These are phyloP conservation scores for Xylocopa sonorina DNA, from an alignment of 1,140 invertebrate species.

Conservation along the genomic window DNA sequence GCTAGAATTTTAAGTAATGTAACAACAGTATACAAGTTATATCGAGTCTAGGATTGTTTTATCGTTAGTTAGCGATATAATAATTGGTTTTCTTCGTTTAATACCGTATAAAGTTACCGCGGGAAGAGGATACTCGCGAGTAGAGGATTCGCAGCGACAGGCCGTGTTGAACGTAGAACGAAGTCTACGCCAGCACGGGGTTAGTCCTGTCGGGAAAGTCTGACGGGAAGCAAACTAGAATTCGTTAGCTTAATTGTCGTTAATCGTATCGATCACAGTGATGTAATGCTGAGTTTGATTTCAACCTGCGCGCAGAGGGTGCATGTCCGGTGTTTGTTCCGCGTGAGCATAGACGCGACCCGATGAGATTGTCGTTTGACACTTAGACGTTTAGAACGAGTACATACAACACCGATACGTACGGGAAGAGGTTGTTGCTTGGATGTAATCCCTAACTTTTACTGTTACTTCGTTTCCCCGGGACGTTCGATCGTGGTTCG, in stretches of 20 bases:
- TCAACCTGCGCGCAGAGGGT: neutral
- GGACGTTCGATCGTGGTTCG: neutral
- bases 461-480: slow-evolving; percentile 12
- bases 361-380: slow-evolving; percentile 69
- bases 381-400: slow-evolving; percentile 61
- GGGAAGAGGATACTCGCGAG: too few relatives aligned
- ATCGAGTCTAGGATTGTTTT: neutral
- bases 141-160: neutral
- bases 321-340: slow-evolving; percentile 18
- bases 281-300: neutral
- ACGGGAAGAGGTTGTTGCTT: slow-evolving; percentile 69
- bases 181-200: neutral
- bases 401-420: slow-evolving; percentile 72
- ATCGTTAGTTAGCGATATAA: neutral
- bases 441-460: slow-evolving; percentile 52
- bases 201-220: neutral
- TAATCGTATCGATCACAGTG: slow-evolving; percentile 8
- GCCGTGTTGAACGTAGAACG: neutral
- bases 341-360: slow-evolving; percentile 36
- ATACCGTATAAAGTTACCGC: neutral
- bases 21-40: too few relatives aligned
- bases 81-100: too few relatives aligned
- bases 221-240: neutral
- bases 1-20: neutral
- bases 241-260: neutral